Evolutionary conservation across 1,140 invertebrate genomes (phyloP).

Genomic region (Trichonephila clavipes): DNA sequence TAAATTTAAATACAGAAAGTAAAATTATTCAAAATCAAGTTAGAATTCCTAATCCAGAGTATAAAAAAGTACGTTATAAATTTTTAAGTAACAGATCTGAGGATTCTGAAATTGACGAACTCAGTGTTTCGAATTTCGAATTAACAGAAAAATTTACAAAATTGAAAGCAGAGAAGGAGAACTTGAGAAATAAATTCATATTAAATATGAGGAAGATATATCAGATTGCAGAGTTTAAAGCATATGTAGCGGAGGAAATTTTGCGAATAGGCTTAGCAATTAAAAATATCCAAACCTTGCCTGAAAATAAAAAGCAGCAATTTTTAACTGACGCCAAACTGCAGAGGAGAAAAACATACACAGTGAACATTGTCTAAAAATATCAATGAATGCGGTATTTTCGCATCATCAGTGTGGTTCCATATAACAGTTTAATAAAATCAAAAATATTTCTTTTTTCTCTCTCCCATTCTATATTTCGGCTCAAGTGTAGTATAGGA

Average conservation of each 20-base stretch:
- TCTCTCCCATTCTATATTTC: too few relatives aligned
- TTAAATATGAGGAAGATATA: background rate
- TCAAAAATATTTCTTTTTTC: too few relatives aligned
- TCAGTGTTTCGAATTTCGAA: background rate
- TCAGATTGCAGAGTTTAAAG: background rate
- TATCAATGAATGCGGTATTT: too few relatives aligned
- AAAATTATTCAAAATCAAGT: background rate
- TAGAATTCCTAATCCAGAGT: too few relatives aligned
- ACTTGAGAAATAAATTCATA: background rate
- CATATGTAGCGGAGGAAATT: conserved; percentile 20
- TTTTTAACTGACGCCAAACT: background rate
- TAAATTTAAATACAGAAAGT: background rate
- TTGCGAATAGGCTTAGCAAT: background rate
- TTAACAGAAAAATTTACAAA: background rate
- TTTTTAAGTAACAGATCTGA: background rate
- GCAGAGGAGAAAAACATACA: background rate
- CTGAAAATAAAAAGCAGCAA: background rate
- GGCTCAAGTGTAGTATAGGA: too few relatives aligned
- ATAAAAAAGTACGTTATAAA: too few relatives aligned
- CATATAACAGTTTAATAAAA: too few relatives aligned
- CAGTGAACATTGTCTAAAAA: too few relatives aligned
- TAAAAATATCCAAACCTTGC: background rate
- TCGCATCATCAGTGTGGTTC: too few relatives aligned
- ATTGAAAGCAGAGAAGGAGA: background rate
- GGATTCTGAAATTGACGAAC: conserved; percentile 4